Evolutionary conservation across 2,113 vertebrate species (phyloP).

Genomic region (Capra hircus): DNA sequence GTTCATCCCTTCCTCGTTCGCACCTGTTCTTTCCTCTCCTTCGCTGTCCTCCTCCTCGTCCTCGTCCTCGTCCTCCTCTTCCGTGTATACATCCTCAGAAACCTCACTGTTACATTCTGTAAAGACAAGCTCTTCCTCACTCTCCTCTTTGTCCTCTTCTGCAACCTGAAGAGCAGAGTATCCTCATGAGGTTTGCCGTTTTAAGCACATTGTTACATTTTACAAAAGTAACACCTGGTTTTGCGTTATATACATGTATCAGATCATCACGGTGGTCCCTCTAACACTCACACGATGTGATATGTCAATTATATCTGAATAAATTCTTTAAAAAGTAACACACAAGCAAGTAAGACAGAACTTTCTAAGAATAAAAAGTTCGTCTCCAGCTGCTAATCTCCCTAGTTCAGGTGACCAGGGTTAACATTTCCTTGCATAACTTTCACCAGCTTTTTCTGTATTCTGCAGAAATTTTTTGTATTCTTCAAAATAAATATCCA

Average conservation of each 20-base stretch:
- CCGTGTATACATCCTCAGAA: constrained; percentile 78
- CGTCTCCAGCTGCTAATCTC: neutral
- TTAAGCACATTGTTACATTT: neutral
- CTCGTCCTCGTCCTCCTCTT: constrained; percentile 70
- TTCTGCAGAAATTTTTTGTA: neutral
- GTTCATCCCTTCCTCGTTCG: constrained; percentile 59
- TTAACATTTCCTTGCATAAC: neutral
- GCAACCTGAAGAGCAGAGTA: constrained; percentile 70
- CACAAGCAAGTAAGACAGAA: neutral
- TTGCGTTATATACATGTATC: neutral
- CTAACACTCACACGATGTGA: neutral
- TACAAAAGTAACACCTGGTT: neutral
- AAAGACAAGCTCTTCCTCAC: constrained; percentile 83
- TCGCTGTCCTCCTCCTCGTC: constrained; percentile 11
- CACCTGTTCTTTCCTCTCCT: constrained; percentile 45
- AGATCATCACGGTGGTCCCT: neutral
- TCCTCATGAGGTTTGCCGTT: constrained; percentile 2
- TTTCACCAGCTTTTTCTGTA: neutral
- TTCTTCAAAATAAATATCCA: neutral
- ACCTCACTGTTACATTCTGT: constrained; percentile 87
- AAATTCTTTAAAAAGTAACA: neutral
- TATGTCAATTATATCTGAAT: neutral
- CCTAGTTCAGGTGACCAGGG: neutral
- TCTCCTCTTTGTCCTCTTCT: constrained; percentile 84
- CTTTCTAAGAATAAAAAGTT: neutral